Percentiles rank a stretch among this genome's conserved stretches.
These are phyloP conservation scores for Melanotaenia pygmaea DNA, from an alignment of 2,797 vertebrate genomes.

Conservation along the genomic window DNA sequence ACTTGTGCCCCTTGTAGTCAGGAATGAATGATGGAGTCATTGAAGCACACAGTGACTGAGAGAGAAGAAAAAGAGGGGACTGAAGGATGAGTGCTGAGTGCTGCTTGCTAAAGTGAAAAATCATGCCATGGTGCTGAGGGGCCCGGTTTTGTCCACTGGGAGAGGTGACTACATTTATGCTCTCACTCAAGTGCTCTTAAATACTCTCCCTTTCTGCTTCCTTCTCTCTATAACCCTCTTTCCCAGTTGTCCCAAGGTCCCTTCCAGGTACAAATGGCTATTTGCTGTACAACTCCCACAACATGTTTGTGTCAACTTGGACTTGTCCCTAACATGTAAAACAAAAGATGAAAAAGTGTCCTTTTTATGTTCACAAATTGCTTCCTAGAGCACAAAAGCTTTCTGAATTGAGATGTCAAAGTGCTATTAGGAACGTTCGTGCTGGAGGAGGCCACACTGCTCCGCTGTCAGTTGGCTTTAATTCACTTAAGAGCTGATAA, in stretches of 20 bases:
- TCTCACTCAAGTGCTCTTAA: slow-evolving; percentile 92
- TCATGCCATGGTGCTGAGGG: slow-evolving; percentile 89
- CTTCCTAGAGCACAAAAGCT: slow-evolving; percentile 80
- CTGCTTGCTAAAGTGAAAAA: slow-evolving; percentile 89
- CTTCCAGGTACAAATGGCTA: slow-evolving; percentile 92
- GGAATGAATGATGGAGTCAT: slow-evolving; percentile 81
- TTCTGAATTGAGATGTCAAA: slow-evolving; percentile 83
- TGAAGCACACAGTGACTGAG: slow-evolving; percentile 81
- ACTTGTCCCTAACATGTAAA: slow-evolving; percentile 87
- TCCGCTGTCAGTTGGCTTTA: slow-evolving; percentile 80
- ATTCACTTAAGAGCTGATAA: slow-evolving; percentile 73
- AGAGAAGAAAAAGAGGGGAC: slow-evolving; percentile 53
- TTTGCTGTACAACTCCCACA: slow-evolving; percentile 91
- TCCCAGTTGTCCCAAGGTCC: slow-evolving; percentile 70
- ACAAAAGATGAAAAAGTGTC: slow-evolving; percentile 77
- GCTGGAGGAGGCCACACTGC: slow-evolving; percentile 69
- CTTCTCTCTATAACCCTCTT: slow-evolving; percentile 59
- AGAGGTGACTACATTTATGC: slow-evolving; percentile 89
- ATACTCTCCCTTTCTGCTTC: slow-evolving; percentile 66
- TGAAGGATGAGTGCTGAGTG: slow-evolving; percentile 61
- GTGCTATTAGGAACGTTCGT: slow-evolving; percentile 78
- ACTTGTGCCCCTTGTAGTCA: slow-evolving; percentile 48
- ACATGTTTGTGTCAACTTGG: slow-evolving; percentile 83
- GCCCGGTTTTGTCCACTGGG: slow-evolving; percentile 84
- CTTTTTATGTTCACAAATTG: slow-evolving; percentile 86